These are phyloP conservation scores for Homarus americanus DNA, from an alignment of 1,140 invertebrate species.

Conservation along the genomic window DNA sequence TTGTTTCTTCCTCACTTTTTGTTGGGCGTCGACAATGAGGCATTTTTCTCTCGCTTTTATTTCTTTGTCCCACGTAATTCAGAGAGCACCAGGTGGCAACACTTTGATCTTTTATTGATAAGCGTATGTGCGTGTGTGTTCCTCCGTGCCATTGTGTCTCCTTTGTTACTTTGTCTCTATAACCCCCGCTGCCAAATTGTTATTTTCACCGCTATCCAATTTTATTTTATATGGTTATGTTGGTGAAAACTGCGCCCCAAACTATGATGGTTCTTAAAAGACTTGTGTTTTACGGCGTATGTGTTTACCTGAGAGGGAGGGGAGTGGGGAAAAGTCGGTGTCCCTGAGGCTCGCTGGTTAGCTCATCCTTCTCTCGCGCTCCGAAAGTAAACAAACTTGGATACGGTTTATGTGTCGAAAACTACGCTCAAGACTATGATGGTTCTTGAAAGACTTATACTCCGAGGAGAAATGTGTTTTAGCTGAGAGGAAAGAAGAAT, in stretches of 20 bases:
- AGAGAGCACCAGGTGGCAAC: conserved; percentile 15
- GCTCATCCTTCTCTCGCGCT: background rate
- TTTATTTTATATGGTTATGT: background rate
- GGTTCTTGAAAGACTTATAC: no score
- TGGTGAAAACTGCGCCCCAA: no score
- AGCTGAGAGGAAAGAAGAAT: no score
- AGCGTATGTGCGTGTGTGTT: background rate
- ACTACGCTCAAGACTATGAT: no score
- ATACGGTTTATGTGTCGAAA: no score
- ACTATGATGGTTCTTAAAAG: no score
- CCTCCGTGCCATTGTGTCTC: no score
- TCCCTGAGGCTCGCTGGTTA: background rate
- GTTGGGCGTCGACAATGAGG: background rate
- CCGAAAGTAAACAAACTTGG: background rate
- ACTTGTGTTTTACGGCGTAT: no score
- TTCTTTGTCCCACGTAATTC: background rate
- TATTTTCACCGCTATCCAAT: background rate
- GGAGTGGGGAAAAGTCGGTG: no score
- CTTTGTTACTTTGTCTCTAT: background rate
- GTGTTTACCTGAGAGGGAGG: no score
- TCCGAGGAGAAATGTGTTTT: no score
- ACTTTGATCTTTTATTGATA: conserved; percentile 11
- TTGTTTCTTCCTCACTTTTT: conserved; percentile 6
- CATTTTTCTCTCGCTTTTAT: background rate
- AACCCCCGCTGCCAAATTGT: background rate